Evolutionary conservation across 1,140 invertebrate species (phyloP), one percentile per base, ranked within the genome.

Genomic region (Dendrolimus kikuchii): DNA sequence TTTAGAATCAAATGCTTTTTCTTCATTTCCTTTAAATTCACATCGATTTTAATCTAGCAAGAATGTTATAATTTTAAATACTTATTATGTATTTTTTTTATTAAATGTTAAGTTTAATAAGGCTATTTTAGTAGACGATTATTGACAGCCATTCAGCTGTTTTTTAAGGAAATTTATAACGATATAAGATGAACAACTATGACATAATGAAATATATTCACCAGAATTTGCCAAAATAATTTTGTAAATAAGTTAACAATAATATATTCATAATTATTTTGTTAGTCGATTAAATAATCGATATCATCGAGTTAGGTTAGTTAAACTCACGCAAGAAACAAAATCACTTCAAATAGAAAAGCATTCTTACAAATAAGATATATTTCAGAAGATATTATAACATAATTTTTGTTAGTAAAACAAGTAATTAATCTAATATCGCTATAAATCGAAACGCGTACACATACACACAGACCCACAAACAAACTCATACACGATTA

Each of bases 1-100:
- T 86, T 86, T 86, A 86, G 80, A 86, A 86, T 86, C 74, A 70
- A 81, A 75, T 82, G 82, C 82, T 86, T 85, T 68, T 51, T 67
- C 61, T 64, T 62, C 57, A 56, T 66, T 59, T 59, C 71, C 68
- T 53, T 64, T 79, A 79, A 80, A 75, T 86, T 80, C 77, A 84
- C 71, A 80, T 71, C 66, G 43, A 69, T 81, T 79, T 23, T 79
- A 79, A 69, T 70, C 76, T 83, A 83, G 64, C 59, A 74, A 78
- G 68, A 77, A 60, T 61, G 59, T 76, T 64, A 74, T 54, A 48
- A 61, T 65, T 74, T 77, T 66, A 55, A 55, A 63, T 71, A 64
- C 67, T 68, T 69, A 62, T 41, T 38, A 38, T 67, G 51, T 77
- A 68, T 64, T 69, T 78, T 67, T 66, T 64, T 67, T 48, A 50